Base-by-base conservation (phyloP, 1,140 invertebrate species). In the Scylla paramamosain region DNA sequence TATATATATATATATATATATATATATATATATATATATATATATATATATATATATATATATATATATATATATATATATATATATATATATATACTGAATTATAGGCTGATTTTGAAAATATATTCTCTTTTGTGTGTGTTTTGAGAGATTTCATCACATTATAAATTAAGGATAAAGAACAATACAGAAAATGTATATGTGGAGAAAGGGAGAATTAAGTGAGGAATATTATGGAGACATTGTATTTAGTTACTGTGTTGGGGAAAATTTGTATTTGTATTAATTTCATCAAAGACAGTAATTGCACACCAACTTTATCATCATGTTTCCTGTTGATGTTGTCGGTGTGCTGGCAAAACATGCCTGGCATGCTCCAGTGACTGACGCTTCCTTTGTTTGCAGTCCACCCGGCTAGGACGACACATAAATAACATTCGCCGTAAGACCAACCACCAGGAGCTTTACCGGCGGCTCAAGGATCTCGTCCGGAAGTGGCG, bases 341-440 rank as follows among this genome's bases (percentile, higher is more conserved):
- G 39, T 1, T 59, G 52, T 3, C 10, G 16, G 52, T 14, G 52
- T 59, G 52, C 10, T 59, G 16, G 52, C 10, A 59, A 12, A 59
- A 59, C 0, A 39, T 39, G 12, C 6, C n/a, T 77, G 67, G 8
- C n/a, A 7, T 77, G 0, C 20, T n/a, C 25, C 67, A 25, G 67
- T 77, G 20, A 2, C 7, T 7, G 20, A 77, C 20, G 25, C 48
- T 4, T 45, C 96, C 96, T 95, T 96, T 84, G 95, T 92, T 97
- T 97, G 91, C 96, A 98, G 98, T 97, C 97, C 96, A 98, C 99
- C 97, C 97, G 99, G 98, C 97, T 99, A 97, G 99, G 99, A n/a
- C 98, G 98, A 97, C 98, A 98, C 96, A 98, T 99, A 96, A 99
- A 99, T 97, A 98, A 99, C 97, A 97, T 99, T 32, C 97, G 99